Evolutionary conservation across 2,797 vertebrate genomes (phyloP).

Genomic region (Allobates femoralis): DNA sequence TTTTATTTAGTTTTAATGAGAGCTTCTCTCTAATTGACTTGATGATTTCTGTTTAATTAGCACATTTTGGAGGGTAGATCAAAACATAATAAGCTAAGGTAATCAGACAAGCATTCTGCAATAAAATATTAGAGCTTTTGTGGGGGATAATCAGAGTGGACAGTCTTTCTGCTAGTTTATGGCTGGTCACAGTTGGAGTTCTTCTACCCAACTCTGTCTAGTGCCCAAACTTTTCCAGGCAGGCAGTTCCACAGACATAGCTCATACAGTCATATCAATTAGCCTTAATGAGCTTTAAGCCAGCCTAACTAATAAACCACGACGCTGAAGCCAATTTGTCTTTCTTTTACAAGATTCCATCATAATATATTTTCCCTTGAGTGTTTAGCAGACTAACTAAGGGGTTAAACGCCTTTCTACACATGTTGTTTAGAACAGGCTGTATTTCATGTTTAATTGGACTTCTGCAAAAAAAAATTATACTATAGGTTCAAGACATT

Average conservation of each 20-base stretch:
- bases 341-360: constrained; percentile 57
- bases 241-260: constrained; percentile 62
- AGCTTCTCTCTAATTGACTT: constrained; percentile 75
- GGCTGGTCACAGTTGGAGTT: constrained; percentile 68
- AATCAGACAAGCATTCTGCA: constrained; percentile 74
- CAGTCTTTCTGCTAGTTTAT: constrained; percentile 70
- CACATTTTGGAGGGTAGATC: constrained; percentile 75
- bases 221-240: constrained; percentile 65
- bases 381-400: constrained; percentile 13
- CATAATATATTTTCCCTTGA: constrained; percentile 45
- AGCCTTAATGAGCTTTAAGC: constrained; percentile 69
- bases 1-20: constrained; percentile 72
- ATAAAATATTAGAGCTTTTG: constrained; percentile 73
- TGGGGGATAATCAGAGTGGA: constrained; percentile 74
- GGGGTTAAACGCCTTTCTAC: neutral
- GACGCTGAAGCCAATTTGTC: constrained; percentile 52
- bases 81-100: constrained; percentile 74
- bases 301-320: constrained; percentile 61
- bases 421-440: neutral
- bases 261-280: constrained; percentile 66
- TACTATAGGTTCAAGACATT: neutral
- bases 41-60: constrained; percentile 80
- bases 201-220: constrained; percentile 65
- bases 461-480: neutral
- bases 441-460: neutral